Evolutionary conservation across 2,797 vertebrate species (phyloP).

Genomic region (Hypotaenidia philippensis): DNA sequence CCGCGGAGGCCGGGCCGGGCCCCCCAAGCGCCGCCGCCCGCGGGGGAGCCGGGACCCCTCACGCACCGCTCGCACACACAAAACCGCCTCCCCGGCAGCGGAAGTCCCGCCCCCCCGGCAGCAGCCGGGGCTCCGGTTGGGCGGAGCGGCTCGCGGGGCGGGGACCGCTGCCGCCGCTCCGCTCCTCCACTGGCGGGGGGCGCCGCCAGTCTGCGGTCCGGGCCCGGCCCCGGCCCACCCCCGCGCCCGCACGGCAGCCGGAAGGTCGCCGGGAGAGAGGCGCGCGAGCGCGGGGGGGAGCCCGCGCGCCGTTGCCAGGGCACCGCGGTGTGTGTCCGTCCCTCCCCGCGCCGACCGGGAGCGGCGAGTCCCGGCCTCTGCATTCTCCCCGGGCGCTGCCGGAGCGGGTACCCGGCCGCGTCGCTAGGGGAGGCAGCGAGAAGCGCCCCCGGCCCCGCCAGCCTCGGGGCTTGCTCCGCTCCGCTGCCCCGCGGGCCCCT

Average conservation of each 20-base stretch:
- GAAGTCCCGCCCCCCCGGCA: conserved; percentile 78
- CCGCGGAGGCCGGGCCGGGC: not conserved
- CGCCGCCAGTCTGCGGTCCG: conserved; percentile 1
- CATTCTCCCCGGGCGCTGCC: not conserved
- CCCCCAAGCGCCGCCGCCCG: conserved; percentile 42
- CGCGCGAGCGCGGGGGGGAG: not conserved
- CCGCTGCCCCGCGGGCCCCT: not conserved
- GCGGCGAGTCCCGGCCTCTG: not conserved
- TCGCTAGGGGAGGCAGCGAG: not conserved
- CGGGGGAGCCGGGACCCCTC: conserved; percentile 31
- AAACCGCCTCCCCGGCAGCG: conserved; percentile 78
- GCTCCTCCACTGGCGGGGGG: conserved; percentile 21
- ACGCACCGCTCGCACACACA: conserved; percentile 29
- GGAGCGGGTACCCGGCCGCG: not conserved
- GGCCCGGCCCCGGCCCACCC: not conserved
- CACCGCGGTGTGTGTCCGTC: not conserved
- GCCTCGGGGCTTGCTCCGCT: not conserved
- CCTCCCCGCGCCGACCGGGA: not conserved
- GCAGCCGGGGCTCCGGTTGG: conserved; percentile 44
- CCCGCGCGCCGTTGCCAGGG: not conserved
- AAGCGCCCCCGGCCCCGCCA: not conserved
- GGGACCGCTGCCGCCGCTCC: not conserved
- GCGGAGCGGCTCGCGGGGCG: accelerated
- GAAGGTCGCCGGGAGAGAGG: conserved; percentile 9
- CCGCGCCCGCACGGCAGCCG: not conserved